A percentile compares a stretch with the other conserved stretches of the same genome.
Conservation (phyloP, 2,113 vertebrate genomes). For the Mionectes macconnelli region DNA sequence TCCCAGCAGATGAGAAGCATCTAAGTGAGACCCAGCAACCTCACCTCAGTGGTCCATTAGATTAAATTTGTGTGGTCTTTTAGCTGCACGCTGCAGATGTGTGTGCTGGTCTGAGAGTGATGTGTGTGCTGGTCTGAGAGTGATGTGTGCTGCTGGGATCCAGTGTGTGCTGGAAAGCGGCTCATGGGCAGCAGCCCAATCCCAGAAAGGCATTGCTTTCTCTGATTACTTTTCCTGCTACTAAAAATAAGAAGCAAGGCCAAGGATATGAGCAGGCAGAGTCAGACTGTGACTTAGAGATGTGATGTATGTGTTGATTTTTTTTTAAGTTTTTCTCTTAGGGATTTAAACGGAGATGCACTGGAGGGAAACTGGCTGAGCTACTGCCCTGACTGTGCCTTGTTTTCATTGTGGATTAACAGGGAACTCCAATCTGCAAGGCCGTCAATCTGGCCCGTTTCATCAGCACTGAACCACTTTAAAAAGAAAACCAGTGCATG, state of each 20-base stretch:
- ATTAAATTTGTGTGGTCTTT: background rate
- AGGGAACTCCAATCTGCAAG: background rate
- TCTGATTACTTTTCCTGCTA: background rate
- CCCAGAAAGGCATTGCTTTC: background rate
- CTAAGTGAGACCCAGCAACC: background rate
- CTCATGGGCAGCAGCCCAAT: background rate
- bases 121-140: background rate
- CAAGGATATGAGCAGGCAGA: background rate
- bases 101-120: background rate
- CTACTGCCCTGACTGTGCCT: background rate
- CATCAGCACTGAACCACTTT: background rate
- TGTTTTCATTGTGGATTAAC: background rate
- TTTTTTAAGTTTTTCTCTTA: background rate
- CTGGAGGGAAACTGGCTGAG: background rate
- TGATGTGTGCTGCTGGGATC: background rate
- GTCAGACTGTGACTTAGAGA: background rate
- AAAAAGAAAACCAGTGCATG: background rate
- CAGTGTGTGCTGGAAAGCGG: background rate
- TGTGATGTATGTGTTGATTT: fast-evolving
- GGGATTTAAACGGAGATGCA: background rate
- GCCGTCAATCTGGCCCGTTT: background rate
- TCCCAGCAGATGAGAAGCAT: background rate
- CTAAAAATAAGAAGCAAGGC: background rate
- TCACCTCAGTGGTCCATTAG: background rate
- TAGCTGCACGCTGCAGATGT: background rate